Percentiles rank a stretch among this genome's conserved stretches.
Conservation (phyloP, 2,888 invertebrate species). For the Dasysyrphus tricinctus region DNA sequence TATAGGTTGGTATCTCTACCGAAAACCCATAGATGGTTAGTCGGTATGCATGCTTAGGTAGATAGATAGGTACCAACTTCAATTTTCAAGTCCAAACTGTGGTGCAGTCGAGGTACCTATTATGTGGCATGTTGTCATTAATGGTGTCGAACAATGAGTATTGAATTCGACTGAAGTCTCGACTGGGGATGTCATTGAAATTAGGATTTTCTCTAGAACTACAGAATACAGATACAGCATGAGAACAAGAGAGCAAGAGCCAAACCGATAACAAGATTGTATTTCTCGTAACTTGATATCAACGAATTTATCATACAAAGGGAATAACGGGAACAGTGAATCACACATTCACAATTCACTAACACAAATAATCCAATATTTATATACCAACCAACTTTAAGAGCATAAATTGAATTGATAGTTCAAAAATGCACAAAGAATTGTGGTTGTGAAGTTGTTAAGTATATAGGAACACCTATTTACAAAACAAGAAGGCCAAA, state of each 20-base stretch:
- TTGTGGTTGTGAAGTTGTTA: background rate
- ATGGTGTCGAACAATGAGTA: background rate
- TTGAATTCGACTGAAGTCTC: too few species aligned
- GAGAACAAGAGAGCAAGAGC: background rate
- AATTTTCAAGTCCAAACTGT: background rate
- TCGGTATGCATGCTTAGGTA: too few species aligned
- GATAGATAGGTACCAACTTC: background rate
- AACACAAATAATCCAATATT: background rate
- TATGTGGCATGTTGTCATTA: background rate
- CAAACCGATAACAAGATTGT: background rate
- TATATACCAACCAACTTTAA: background rate
- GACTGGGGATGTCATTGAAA: background rate
- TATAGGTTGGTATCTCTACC: background rate
- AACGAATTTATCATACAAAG: constrained; percentile 17
- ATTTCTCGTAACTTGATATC: constrained; percentile 61
- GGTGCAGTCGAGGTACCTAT: background rate
- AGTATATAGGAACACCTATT: background rate
- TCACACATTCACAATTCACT: background rate
- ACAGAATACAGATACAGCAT: background rate
- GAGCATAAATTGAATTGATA: constrained; percentile 4
- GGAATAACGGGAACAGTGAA: constrained; percentile 27
- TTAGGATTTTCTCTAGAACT: background rate
- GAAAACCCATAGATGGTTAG: background rate
- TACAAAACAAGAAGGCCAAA: constrained; percentile 1
- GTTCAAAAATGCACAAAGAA: background rate